Conservation (phyloP, 2,888 invertebrate species). For the Lasius platythorax region DNA sequence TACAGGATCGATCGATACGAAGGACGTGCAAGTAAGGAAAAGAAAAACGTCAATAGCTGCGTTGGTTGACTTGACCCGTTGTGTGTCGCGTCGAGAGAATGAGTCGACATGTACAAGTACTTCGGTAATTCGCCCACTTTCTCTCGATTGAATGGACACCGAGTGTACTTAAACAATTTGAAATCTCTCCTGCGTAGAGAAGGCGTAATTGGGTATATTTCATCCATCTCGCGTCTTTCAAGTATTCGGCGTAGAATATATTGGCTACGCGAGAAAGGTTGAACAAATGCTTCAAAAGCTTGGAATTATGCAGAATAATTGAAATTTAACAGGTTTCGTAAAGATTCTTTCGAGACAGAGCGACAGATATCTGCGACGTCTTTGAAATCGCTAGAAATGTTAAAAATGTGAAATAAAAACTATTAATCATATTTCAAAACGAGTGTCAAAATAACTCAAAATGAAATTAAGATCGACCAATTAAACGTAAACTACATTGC, state of each 20-base stretch:
- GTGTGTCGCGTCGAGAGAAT: conserved; percentile 28
- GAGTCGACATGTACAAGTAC: conserved; percentile 28
- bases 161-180: conserved; percentile 33
- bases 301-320: neutral
- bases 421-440: neutral
- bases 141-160: conserved; percentile 26
- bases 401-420: neutral
- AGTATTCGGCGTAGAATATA: neutral
- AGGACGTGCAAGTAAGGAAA: conserved; percentile 31
- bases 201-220: conserved; percentile 22
- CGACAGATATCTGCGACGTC: neutral
- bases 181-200: conserved; percentile 13
- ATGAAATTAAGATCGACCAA: neutral
- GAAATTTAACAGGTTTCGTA: neutral
- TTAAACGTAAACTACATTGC: neutral
- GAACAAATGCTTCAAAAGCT: neutral
- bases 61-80: conserved; percentile 30
- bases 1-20: neutral
- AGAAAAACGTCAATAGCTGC: conserved; percentile 33
- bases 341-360: neutral
- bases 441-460: neutral
- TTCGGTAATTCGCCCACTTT: conserved; percentile 45
- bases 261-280: neutral
- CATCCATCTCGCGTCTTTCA: neutral
- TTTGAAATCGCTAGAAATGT: neutral